Percentiles rank a stretch among this genome's conserved stretches.
Evolutionary conservation across 64 coral and sea anemone species (phyloP).

Genomic region (Acropora tenuis): DNA sequence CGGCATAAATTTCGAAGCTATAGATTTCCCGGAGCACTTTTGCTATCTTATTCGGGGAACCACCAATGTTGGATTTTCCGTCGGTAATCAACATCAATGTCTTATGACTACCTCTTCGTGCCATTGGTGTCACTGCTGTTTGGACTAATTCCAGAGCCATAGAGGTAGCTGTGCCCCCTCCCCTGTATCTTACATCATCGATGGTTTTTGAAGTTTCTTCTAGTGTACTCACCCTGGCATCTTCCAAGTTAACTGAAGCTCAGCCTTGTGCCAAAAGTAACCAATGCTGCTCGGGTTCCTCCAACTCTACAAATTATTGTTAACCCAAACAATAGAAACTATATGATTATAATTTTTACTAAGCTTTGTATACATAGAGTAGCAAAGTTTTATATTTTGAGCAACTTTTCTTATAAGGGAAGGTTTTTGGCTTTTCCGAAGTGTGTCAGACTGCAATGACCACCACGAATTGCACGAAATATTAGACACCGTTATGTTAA

Average conservation of each 20-base stretch:
- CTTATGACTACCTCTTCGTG: conserved; percentile 53
- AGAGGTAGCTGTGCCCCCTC: conserved; percentile 81
- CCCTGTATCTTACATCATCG: conserved; percentile 53
- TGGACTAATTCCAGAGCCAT: conserved; percentile 67
- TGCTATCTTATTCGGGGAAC: conserved; percentile 62
- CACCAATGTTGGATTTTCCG: conserved; percentile 86
- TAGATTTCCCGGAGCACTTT: conserved; percentile 22
- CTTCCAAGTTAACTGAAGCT: conserved; percentile 69
- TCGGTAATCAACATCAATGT: conserved; percentile 87
- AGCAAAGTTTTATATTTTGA: too few species aligned
- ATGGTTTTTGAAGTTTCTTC: conserved; percentile 56
- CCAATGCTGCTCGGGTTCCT: conserved; percentile 72
- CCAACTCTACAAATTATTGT: conserved; percentile 37
- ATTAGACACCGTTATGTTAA: not conserved
- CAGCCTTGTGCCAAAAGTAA: conserved; percentile 78
- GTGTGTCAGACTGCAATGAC: too few species aligned
- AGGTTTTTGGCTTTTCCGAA: too few species aligned
- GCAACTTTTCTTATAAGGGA: too few species aligned
- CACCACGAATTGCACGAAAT: too few species aligned
- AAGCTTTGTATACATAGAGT: not conserved
- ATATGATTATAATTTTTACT: not conserved
- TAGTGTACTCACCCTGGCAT: not conserved
- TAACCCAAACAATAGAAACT: not conserved
- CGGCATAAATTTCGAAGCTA: conserved; percentile 81
- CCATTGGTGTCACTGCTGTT: conserved; percentile 41